Base-by-base conservation (phyloP, 2,888 invertebrate genomes). In the Harpalus rufipes region DNA sequence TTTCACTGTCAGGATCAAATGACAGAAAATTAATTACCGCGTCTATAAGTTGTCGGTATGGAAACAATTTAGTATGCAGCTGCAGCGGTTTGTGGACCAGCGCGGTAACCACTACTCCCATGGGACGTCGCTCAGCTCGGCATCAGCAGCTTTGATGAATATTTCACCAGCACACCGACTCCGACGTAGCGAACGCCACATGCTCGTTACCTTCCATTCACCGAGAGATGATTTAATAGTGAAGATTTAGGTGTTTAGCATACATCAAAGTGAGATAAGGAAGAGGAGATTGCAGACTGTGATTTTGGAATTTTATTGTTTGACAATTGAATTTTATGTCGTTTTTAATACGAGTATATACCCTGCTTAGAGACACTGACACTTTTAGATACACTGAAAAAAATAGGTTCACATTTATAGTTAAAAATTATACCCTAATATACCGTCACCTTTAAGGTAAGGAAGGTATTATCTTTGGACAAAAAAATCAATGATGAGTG, bases 91-190 rank as follows among this genome's bases (percentile, higher is more conserved):
- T 12, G 44, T 12, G 10, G 44, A 8, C 12, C 44, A 51, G 44
- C 44, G 12, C 44, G 1, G 44, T 7, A 51, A 12, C 44, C 8
- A 32, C 32, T 32, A 12, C 44, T 51, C 44, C 44, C 44, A 5
- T 3, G 44, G 44, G 44, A 44, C 44, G 44, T 10, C 44, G 44
- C 44, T 44, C 44, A 51, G 44, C 44, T 8, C 44, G 10, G 44
- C 44, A 51, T 51, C 44, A 51, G 44, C 44, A 51, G 44, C 44
- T 51, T 51, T 51, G 44, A 51, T 51, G 44, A 51, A 51, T 51
- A 51, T 51, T 51, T 51, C 44, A 51, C 44, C 32, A 32, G 32
- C 32, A 32, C 32, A 32, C 32, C 32, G 6, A 6, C 32, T 2
- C 32, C 32, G 6, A 5, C 5, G 32, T 4, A 32, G 32, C 32